phyloP scores from a whole-genome alignment of 2,113 vertebrate species.

The Pseudopodoces humilis region DNA sequence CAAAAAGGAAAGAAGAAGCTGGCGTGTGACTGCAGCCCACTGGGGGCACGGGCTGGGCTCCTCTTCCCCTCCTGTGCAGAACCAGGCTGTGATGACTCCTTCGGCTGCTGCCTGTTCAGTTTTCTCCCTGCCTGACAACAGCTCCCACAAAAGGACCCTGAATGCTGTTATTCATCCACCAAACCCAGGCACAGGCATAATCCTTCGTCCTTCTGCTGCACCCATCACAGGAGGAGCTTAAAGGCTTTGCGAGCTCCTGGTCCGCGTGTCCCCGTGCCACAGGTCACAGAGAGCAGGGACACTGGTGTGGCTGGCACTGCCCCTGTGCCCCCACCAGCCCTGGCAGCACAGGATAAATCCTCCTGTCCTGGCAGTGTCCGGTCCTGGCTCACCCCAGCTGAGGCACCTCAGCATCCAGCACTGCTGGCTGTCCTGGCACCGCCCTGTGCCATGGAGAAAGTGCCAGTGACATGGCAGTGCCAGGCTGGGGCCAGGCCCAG shows the following conservation, averaged over 20 bases:
- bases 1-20: background rate
- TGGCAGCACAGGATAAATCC: background rate
- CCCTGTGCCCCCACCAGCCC: background rate
- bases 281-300: background rate
- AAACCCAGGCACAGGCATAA: background rate
- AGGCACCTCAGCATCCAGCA: background rate
- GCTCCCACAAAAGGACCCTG: background rate
- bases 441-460: background rate
- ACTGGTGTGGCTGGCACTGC: background rate
- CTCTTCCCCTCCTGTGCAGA: background rate
- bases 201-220: background rate
- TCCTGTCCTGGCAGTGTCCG: background rate
- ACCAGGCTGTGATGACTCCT: background rate
- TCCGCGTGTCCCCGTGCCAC: rapidly evolving
- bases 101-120: background rate
- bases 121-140: background rate
- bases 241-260: background rate
- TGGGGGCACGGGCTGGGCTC: background rate
- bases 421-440: background rate
- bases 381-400: background rate
- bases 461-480: background rate
- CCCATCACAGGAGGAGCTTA: slow-evolving; percentile 19
- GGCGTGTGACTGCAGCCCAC: background rate
- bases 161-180: background rate
- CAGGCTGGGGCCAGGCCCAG: background rate